Base-by-base conservation (phyloP, 2,113 vertebrate genomes). In the Ailurus styani region DNA sequence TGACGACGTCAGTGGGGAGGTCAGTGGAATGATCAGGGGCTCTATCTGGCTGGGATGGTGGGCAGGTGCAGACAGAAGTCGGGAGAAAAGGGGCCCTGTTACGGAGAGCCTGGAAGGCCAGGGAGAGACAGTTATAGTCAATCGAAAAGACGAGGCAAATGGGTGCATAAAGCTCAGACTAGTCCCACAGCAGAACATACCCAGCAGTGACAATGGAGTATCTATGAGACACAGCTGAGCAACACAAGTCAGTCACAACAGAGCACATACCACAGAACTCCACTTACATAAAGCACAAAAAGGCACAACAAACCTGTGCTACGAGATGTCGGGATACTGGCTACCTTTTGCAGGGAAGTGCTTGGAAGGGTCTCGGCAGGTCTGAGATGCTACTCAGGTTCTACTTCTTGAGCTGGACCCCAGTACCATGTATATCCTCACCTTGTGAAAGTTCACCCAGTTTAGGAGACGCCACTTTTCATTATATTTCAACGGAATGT, bases 401-500 rank as follows among this genome's bases (percentile, higher is more conserved):
- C 85, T 55, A 7, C 31, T 47, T 79, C 70, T 55, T 85, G 42
- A 54, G 21, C 70, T 84, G 31, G 50, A 54, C 1, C 7, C 37
- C 14, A 27, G n/a, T 10, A 31, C 21, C 54, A 25, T 3, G 8
- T 34, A 27, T 37, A 20, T 21, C 15, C 68, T 77, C 60, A 62
- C 54, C 42, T 31, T 47, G 15, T 27, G 20, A 23, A 66, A 54
- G 68, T 77, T 72, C 45, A 45, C 23, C 42, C 50, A 50, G 31
- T n/a, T 78, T 86, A 82, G 68, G 23, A 82, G 50, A 37, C 31
- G 73, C 37, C 79, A 60, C 25, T 47, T 90, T 40, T 93, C 89
- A 20, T 64, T 55, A 57, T 90, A 72, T 90, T 45, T 87, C 81
- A 72, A 83, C 2, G 17, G 73, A 70, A 79, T 14, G 21, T 88